These are phyloP conservation scores for Poecilia gillii DNA, from an alignment of 2,797 vertebrate genomes.

Conservation along the genomic window DNA sequence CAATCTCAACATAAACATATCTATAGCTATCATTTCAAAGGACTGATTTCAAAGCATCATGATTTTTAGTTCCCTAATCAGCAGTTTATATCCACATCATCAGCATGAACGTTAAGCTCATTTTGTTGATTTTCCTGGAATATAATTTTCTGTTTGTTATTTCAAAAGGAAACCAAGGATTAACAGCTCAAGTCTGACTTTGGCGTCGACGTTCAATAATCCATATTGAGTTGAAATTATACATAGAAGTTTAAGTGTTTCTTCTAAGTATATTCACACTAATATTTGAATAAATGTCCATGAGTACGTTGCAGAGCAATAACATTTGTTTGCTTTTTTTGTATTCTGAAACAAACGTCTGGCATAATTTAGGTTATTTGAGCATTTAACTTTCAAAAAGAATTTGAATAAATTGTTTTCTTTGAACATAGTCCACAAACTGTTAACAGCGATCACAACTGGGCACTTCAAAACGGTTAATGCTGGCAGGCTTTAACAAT, in stretches of 20 bases:
- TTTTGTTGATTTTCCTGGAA: not conserved
- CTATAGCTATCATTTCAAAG: not conserved
- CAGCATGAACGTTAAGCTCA: not conserved
- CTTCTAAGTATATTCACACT: not conserved
- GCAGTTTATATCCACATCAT: not conserved
- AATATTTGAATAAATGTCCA: not conserved
- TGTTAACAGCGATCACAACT: not conserved
- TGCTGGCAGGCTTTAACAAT: not conserved
- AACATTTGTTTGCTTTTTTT: not conserved
- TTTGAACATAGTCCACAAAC: not conserved
- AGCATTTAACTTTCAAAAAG: not conserved
- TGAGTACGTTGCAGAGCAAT: not conserved
- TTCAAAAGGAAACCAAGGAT: not conserved
- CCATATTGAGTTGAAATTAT: not conserved
- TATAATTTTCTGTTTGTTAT: not conserved
- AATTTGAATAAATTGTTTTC: not conserved
- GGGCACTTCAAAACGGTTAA: not conserved
- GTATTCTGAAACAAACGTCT: not conserved
- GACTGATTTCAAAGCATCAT: not conserved
- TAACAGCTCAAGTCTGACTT: not conserved
- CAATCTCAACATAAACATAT: not conserved
- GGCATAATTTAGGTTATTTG: not conserved
- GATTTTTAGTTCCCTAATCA: not conserved
- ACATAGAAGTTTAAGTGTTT: not conserved
- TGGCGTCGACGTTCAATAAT: not conserved